Base-by-base conservation (phyloP, 2,797 vertebrate genomes). In the Caiman crocodilus region DNA sequence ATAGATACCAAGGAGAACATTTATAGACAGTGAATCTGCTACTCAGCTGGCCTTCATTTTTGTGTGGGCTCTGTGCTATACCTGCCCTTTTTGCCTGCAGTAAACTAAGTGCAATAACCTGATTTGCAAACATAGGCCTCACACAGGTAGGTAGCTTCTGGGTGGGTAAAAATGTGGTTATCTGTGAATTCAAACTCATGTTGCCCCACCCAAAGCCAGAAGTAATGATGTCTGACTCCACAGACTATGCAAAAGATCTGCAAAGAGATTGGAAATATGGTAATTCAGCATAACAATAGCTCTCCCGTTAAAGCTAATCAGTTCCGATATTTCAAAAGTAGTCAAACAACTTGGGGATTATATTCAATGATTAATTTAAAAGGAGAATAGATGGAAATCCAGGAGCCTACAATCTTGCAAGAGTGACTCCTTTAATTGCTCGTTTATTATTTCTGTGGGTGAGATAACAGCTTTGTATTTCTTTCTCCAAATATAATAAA, bases 391-490 rank as follows among this genome's bases (percentile, higher is more conserved):
- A 50, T 94, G 83, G 89, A 89, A 96, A 95, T 67, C 13, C 9
- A 63, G 82, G 90, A 85, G 84, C 14, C 17, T 11, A 0, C 18
- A 87, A 88, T 91, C 92, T 90, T 94, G 88, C 63, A 90, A 93
- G 76, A 96, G 14, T 2, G 25, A 85, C 89, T 97, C 85, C 93
- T 95, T 93, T 96, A 95, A 96, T 97, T 96, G 94, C 88, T 83
- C 92, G 88, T 95, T 96, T 93, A 93, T 97, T 96, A 88, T 94
- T 95, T 93, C 94, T 93, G 89, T 77, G 88, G 87, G 71, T 90
- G 91, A 92, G 95, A 87, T 94, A 94, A 87, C n/a, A 18, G 73
- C 90, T 88, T 93, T 93, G 64, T 95, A 69, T 93, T 84, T 95
- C 75, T 87, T 95, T 85, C 89, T 82, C n/a, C 81, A 91, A 89